Conservation (phyloP, 2,888 invertebrate genomes). For the Polymixis lichenea region DNA sequence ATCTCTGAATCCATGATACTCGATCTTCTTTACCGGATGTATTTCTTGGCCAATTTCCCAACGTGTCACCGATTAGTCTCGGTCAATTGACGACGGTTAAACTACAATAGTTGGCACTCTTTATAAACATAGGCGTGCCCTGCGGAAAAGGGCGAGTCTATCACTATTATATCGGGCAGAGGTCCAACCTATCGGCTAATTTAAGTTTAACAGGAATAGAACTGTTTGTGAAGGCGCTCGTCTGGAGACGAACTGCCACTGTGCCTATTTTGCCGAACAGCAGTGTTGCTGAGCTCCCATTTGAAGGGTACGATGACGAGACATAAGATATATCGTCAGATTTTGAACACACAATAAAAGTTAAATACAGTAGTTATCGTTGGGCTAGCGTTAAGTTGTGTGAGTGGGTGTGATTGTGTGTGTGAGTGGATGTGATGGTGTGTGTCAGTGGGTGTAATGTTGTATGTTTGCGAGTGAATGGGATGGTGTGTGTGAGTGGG, state of each 20-base stretch:
- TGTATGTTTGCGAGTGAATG: no score
- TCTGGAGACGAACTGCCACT: background rate
- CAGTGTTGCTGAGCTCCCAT: no score
- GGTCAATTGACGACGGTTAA: conserved; percentile 12
- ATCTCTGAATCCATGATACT: conserved; percentile 4
- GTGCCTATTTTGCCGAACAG: no score
- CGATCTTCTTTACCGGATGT: conserved; percentile 2
- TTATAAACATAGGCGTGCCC: conserved; percentile 18
- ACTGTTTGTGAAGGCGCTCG: background rate
- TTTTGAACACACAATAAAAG: no score
- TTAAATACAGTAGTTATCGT: no score
- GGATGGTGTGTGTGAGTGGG: no score
- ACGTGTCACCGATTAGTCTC: conserved; percentile 26
- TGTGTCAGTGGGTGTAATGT: no score
- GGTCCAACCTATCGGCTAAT: conserved; percentile 40
- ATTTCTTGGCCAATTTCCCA: conserved; percentile 8
- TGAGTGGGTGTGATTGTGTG: no score
- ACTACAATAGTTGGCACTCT: conserved; percentile 43
- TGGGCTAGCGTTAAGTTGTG: no score
- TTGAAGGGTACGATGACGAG: no score
- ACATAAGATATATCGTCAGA: no score
- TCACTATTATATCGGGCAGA: conserved; percentile 21
- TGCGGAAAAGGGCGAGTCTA: conserved; percentile 5
- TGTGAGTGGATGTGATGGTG: no score
- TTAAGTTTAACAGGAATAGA: conserved; percentile 10